These are phyloP conservation scores for Aradophagus sp. DNA, from an alignment of 1,140 invertebrate species.

Conservation along the genomic window DNA sequence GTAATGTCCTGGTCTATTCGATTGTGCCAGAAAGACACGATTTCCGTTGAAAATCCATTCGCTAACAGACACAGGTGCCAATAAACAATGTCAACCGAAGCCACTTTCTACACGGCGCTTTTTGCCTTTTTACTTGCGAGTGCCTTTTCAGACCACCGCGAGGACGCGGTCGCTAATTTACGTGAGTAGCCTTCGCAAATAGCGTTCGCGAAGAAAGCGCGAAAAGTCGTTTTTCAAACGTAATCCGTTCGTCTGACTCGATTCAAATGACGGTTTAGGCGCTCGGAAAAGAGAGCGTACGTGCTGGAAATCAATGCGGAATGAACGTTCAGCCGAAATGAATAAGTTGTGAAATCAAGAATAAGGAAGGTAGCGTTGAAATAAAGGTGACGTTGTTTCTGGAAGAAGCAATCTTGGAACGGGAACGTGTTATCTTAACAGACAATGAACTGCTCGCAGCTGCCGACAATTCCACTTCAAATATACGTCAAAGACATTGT, in stretches of 20 bases:
- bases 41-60: constrained; percentile 48
- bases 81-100: constrained; percentile 57
- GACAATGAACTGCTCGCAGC: constrained; percentile 41
- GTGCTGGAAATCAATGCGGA: too few relatives aligned
- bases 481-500: constrained; percentile 18
- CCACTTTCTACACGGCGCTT: constrained; percentile 35
- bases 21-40: constrained; percentile 51
- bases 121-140: constrained; percentile 44
- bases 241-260: too few relatives aligned
- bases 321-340: too few relatives aligned
- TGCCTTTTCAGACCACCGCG: constrained; percentile 50
- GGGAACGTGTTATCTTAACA: constrained; percentile 42
- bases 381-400: constrained; percentile 33
- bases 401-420: constrained; percentile 17
- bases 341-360: constrained; percentile 21
- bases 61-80: constrained; percentile 50
- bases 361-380: constrained; percentile 1
- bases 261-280: too few relatives aligned
- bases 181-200: constrained; percentile 58
- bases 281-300: too few relatives aligned
- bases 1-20: too few relatives aligned
- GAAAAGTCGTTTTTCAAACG: constrained; percentile 16
- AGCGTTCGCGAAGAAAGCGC: constrained; percentile 17
- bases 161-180: constrained; percentile 59
- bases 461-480: constrained; percentile 33